These are phyloP conservation scores for Rhinogobius similis DNA, from an alignment of 2,113 vertebrate genomes.

Conservation along the genomic window DNA sequence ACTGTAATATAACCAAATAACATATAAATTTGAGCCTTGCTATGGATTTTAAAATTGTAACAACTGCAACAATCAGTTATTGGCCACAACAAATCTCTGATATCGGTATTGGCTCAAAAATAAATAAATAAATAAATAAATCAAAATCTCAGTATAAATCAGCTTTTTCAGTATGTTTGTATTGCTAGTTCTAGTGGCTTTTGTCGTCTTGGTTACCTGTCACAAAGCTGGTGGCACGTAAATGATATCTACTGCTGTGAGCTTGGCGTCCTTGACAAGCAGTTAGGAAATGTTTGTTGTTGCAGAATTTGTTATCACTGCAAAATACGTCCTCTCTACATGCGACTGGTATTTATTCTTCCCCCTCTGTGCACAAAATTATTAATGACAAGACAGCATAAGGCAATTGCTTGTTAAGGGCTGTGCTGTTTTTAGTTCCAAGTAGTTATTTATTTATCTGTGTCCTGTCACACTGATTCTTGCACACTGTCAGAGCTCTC, in stretches of 20 bases:
- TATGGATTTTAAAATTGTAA: too few species aligned
- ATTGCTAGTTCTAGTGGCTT: not conserved
- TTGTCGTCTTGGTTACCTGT: not conserved
- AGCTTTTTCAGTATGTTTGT: not conserved
- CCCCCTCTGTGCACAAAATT: constrained; percentile 4
- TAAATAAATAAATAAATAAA: too few species aligned
- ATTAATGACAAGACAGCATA: constrained; percentile 19
- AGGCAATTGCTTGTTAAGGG: constrained; percentile 13
- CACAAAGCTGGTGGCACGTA: not conserved
- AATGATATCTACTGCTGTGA: constrained; percentile 3
- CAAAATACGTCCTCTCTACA: not conserved
- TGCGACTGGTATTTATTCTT: not conserved
- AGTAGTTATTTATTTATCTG: constrained; percentile 53
- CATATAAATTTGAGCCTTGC: too few species aligned
- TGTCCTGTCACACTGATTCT: constrained; percentile 45
- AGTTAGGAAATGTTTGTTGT: constrained; percentile 8
- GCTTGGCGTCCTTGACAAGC: not conserved
- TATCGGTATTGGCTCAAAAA: too few species aligned
- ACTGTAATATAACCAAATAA: too few species aligned
- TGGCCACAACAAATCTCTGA: too few species aligned
- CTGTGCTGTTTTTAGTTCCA: constrained; percentile 26
- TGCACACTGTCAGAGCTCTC: constrained; percentile 35
- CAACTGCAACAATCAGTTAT: too few species aligned
- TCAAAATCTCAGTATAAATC: too few species aligned
- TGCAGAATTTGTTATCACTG: constrained; percentile 5